Percentiles rank a stretch among this genome's conserved stretches.
These are phyloP conservation scores for Rhinichthys klamathensis DNA, from an alignment of 2,113 vertebrate genomes.

Conservation along the genomic window DNA sequence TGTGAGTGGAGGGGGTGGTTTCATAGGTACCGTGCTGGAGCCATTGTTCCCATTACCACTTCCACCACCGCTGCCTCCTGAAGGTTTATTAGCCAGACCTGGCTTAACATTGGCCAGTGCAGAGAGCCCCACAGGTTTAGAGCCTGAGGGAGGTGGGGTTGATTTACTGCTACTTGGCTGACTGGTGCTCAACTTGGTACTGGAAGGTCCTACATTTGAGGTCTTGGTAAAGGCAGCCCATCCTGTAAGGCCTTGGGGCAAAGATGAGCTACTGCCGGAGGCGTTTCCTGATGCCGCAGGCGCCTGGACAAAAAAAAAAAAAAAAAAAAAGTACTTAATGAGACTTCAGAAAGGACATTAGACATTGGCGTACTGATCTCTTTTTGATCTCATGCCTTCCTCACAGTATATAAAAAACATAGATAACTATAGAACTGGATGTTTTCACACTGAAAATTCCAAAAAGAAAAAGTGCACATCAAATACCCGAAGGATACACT, in stretches of 20 bases:
- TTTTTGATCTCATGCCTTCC: no score
- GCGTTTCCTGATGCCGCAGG: constrained; percentile 81
- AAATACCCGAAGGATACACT: no score
- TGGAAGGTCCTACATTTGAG: constrained; percentile 79
- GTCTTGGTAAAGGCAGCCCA: constrained; percentile 99
- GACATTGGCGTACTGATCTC: no score
- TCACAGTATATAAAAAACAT: no score
- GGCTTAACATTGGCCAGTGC: constrained; percentile 84
- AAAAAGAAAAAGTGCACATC: no score
- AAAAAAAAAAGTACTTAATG: background rate
- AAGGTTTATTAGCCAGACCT: constrained; percentile 81
- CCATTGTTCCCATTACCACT: constrained; percentile 71
- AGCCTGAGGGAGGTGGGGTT: constrained; percentile 75
- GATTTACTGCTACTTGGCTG: constrained; percentile 81
- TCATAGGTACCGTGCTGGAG: constrained; percentile 76
- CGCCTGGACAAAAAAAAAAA: background rate
- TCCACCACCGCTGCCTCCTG: constrained; percentile 55
- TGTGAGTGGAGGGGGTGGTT: constrained; percentile 88
- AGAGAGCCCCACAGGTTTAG: constrained; percentile 89
- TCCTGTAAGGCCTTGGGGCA: constrained; percentile 86
- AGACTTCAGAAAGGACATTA: no score
- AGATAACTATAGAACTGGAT: no score
- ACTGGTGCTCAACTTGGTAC: constrained; percentile 82
- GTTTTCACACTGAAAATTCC: no score
- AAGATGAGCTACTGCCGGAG: constrained; percentile 78